Base-by-base conservation (phyloP, 1,140 invertebrate genomes). In the Diachasmimorpha longicaudata region DNA sequence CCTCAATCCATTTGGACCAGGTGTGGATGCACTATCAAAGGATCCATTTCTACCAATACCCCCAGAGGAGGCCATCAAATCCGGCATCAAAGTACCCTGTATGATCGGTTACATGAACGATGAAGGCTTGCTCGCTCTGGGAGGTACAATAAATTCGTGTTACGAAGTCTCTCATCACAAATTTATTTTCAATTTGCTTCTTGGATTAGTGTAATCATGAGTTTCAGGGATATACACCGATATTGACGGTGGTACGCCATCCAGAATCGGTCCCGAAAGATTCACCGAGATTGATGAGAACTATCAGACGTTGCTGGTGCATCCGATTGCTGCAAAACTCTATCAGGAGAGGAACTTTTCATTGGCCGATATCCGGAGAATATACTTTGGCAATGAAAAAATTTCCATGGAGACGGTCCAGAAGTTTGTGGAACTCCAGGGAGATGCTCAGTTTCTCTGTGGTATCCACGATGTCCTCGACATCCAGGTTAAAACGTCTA, bases 91-190 rank as follows among this genome's bases (percentile, higher is more conserved):
- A 72, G 86, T 94, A 13, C 93, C 93, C 0, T 85, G 91, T 16
- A 88, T 94, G 8, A 79, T 91, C 16, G 93, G 93, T 0, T 90
- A 91, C 48, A 92, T 90, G 80, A 85, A 80, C 16, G 82, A 86
- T 13, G 93, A 94, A 87, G 91, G 91, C 14, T 79, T 91, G 11
- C 75, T 90, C 0, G 79, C 90, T 10, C 75, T 90, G 8, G 76
- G 76, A 39, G 79, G 86, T 89, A 81, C 76, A 75, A 67, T 52
- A 0, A 66, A 74, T 48, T 21, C 19, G 31, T 6, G 31, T 31
- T 31, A 31, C 31, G 31, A 10, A 68, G 11, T 63, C 1, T 23
- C 23, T 14, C 19, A 25, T 63, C 8, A 63, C 3, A 63, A 31
- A 63, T 63, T 63, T 9, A 63, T 63, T 31, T 25, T 25, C 23